Base-by-base conservation (phyloP, 2,113 vertebrate genomes). In the Cynopterus brachyotis region DNA sequence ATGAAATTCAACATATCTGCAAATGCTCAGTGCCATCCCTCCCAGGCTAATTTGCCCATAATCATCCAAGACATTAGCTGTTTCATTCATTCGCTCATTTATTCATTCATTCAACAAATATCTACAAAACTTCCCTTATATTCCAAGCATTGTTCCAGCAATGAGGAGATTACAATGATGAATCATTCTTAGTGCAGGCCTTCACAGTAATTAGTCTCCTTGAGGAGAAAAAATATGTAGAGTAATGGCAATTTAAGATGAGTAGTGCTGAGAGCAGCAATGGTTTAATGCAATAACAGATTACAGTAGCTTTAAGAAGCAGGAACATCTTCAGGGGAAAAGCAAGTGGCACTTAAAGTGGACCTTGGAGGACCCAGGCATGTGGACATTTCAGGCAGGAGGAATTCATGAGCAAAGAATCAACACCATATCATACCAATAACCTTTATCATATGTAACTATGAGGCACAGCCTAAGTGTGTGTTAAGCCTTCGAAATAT, bases 161-260 rank as follows among this genome's bases (percentile, higher is more conserved):
- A 60, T 6, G n/a, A 75, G 57, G 24, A 91, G 82, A 94, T 53
- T 76, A 50, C 4, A 22, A 28, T 35, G 85, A 91, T 81, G 84
- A 81, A 45, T 78, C 59, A 72, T 76, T 53, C 81, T 60, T 13
- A 81, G 45, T 66, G 28, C 40, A 78, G 37, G 45, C 30, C 88
- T 95, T 92, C 47, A 20, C 45, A 70, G 84, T 79, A 76, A 95
- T 86, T 78, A 64, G 57, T 72, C 53, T 95, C 93, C 93, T 94
- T 76, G 40, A 66, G n/a, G 57, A 70, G 64, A 53, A 72, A 94
- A 91, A 80, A 47, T 40, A 88, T 19, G 0, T 26, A 67, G 24
- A 72, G 70, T 40, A 64, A 22, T 37, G 19, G 32, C 59, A 84
- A 73, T 57, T 45, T 75, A 75, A 72, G 93, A 76, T 66, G 69